phyloP scores from a whole-genome alignment of 2,888 invertebrate genomes.

The Cecidostiba fungosa region DNA sequence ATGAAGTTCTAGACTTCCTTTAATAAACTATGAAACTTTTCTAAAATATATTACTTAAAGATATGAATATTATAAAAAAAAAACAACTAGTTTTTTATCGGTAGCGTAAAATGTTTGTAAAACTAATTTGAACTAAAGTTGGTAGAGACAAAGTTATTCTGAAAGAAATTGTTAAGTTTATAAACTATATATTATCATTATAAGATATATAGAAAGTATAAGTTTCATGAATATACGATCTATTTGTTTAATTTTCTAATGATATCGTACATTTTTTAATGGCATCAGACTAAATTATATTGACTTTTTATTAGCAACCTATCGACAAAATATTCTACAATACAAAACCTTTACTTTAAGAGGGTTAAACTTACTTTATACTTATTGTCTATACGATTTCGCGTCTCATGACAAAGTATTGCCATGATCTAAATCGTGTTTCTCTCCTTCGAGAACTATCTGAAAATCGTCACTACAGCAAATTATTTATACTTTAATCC shows the following conservation, averaged over 20 bases:
- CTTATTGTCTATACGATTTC: not conserved
- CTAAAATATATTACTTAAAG: slow-evolving; percentile 37
- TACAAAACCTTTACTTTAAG: not conserved
- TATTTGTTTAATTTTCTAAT: slow-evolving; percentile 5
- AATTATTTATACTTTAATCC: not conserved
- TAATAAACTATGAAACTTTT: slow-evolving; percentile 39
- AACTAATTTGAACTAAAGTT: slow-evolving; percentile 17
- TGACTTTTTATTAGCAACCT: not conserved
- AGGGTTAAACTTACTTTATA: not conserved
- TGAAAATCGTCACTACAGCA: not conserved
- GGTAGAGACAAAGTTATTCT: not conserved
- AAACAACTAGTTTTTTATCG: slow-evolving; percentile 49
- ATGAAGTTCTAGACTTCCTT: slow-evolving; percentile 42
- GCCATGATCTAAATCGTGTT: not conserved
- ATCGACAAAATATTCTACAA: not conserved
- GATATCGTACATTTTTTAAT: not conserved
- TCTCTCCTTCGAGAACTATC: slow-evolving; percentile 8
- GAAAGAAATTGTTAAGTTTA: slow-evolving; percentile 22
- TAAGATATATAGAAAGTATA: not conserved
- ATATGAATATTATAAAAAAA: slow-evolving; percentile 17
- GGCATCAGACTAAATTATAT: not conserved
- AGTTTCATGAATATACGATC: not conserved
- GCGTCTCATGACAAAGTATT: not conserved
- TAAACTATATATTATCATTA: not conserved
- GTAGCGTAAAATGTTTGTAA: slow-evolving; percentile 11